A percentile compares a stretch with the other conserved stretches of the same genome.
phyloP scores from a whole-genome alignment of 2,888 invertebrate species.

The Himalopsyche tibetana region DNA sequence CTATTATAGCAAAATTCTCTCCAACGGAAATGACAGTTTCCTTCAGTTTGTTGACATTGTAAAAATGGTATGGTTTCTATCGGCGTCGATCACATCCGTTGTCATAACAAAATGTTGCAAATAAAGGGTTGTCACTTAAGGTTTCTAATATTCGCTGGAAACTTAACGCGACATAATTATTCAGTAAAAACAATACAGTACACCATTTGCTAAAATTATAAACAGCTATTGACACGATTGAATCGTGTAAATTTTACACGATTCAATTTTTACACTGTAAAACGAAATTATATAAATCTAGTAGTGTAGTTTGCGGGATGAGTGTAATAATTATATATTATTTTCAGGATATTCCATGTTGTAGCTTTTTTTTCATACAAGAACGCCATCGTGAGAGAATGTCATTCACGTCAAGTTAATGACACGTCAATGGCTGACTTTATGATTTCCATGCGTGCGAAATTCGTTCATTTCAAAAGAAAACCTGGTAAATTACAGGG shows the following conservation, averaged over 20 bases:
- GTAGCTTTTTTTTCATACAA: too few relatives aligned
- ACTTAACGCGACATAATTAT: not conserved
- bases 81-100: not conserved
- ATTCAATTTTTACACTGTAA: too few relatives aligned
- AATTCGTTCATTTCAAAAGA: not conserved
- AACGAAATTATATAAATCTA: too few relatives aligned
- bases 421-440: not conserved
- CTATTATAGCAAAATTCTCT: not conserved
- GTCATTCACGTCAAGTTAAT: not conserved
- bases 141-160: not conserved
- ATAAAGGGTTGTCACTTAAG: constrained; percentile 9
- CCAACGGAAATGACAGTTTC: not conserved
- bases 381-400: not conserved
- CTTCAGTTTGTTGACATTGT: constrained; percentile 17
- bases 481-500: not conserved
- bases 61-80: not conserved
- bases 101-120: not conserved
- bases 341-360: too few relatives aligned
- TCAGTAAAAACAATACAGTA: not conserved
- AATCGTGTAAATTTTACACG: too few relatives aligned
- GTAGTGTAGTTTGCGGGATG: too few relatives aligned
- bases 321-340: too few relatives aligned
- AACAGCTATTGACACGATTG: too few relatives aligned
- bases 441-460: constrained; percentile 16
- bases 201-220: too few relatives aligned